These are phyloP conservation scores for Caenorhabditis becei DNA, from an alignment of 2,888 invertebrate genomes.

Conservation along the genomic window DNA sequence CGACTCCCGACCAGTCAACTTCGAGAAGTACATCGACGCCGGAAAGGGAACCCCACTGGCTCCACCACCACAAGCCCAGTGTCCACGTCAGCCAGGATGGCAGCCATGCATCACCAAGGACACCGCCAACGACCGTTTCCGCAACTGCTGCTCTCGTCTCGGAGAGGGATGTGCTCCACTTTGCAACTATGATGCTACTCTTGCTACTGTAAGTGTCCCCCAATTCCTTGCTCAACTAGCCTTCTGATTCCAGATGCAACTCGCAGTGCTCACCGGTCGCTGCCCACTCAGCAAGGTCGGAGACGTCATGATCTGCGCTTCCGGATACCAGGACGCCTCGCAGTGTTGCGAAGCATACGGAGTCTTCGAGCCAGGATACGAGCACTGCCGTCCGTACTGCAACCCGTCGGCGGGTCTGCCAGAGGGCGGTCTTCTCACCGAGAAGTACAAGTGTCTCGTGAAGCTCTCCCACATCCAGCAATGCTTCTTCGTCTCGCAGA, in stretches of 20 bases:
- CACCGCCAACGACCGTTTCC: slow-evolving; percentile 78
- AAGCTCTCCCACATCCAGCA: slow-evolving; percentile 79
- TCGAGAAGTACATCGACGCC: slow-evolving; percentile 65
- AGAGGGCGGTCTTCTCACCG: slow-evolving; percentile 79
- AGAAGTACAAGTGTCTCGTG: slow-evolving; percentile 80
- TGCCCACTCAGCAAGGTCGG: slow-evolving; percentile 80
- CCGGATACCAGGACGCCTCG: slow-evolving; percentile 80
- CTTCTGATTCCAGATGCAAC: slow-evolving; percentile 75
- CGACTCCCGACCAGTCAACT: slow-evolving; percentile 65
- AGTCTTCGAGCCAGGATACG: slow-evolving; percentile 81
- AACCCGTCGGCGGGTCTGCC: slow-evolving; percentile 81
- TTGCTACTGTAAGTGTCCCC: slow-evolving; percentile 74
- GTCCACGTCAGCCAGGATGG: slow-evolving; percentile 80
- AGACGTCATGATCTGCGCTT: slow-evolving; percentile 81
- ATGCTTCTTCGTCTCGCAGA: slow-evolving; percentile 80
- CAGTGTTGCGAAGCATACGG: slow-evolving; percentile 80
- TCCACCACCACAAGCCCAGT: slow-evolving; percentile 62
- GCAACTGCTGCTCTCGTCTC: slow-evolving; percentile 78
- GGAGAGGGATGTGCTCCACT: slow-evolving; percentile 80
- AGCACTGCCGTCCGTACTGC: slow-evolving; percentile 81
- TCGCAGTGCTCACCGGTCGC: slow-evolving; percentile 80
- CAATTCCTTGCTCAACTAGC: background rate
- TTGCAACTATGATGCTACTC: slow-evolving; percentile 79
- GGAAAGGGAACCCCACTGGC: slow-evolving; percentile 60
- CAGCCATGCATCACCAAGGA: slow-evolving; percentile 80